phyloP scores from a whole-genome alignment of 1,140 invertebrate genomes.

The Oryzaephilus surinamensis region DNA sequence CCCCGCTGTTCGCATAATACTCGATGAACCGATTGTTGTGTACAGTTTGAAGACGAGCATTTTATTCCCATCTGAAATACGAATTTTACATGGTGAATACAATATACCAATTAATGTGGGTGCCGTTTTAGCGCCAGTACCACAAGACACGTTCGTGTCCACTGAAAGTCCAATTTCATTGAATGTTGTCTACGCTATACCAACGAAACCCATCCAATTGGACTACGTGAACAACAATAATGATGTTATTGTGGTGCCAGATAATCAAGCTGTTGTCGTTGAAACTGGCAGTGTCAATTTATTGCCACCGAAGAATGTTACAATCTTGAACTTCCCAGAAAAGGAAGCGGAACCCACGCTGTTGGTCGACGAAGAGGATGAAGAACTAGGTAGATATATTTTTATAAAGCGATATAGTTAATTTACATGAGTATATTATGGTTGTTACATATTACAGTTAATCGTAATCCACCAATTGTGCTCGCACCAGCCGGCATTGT shows the following conservation, averaged over 20 bases:
- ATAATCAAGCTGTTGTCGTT: slow-evolving; percentile 23
- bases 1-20: slow-evolving; percentile 26
- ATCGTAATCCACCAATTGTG: slow-evolving; percentile 27
- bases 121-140: slow-evolving; percentile 28
- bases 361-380: slow-evolving; percentile 24
- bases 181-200: slow-evolving; percentile 28
- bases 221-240: slow-evolving; percentile 24
- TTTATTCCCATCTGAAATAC: slow-evolving; percentile 29
- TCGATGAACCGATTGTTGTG: slow-evolving; percentile 25
- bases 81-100: slow-evolving; percentile 21
- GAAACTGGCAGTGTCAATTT: slow-evolving; percentile 11
- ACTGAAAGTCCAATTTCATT: slow-evolving; percentile 22
- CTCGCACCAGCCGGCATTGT: slow-evolving; percentile 30
- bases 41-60: slow-evolving; percentile 22
- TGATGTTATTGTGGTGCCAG: slow-evolving; percentile 18
- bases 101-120: slow-evolving; percentile 27
- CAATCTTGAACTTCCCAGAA: slow-evolving; percentile 25
- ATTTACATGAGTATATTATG: slow-evolving; percentile 6
- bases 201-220: slow-evolving; percentile 25
- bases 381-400: slow-evolving; percentile 17
- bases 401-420: background rate
- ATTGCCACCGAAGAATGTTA: slow-evolving; percentile 24
- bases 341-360: slow-evolving; percentile 21
- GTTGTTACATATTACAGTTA: slow-evolving; percentile 28
- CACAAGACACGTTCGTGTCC: slow-evolving; percentile 20